phyloP scores from a whole-genome alignment of 2,888 invertebrate genomes.

The Stomorhina lunata region DNA sequence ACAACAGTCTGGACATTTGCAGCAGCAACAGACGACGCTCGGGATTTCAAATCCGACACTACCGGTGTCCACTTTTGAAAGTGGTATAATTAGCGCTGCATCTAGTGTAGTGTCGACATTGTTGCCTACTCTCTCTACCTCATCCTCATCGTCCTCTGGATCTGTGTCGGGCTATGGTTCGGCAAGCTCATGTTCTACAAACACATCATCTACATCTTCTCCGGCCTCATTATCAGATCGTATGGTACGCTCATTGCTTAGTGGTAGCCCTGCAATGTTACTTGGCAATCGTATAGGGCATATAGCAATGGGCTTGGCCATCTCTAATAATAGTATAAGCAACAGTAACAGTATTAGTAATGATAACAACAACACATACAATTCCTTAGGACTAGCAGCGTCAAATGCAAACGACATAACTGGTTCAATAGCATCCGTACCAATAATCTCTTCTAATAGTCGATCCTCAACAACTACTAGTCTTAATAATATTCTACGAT shows the following conservation, averaged over 20 bases:
- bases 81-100: conserved; percentile 19
- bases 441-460: neutral
- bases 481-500: conserved; percentile 40
- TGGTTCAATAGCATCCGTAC: neutral
- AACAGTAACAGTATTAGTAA: conserved; percentile 43
- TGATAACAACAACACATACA: conserved; percentile 44
- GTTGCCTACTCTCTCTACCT: conserved; percentile 54
- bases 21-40: conserved; percentile 31
- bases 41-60: conserved; percentile 30
- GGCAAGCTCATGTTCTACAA: conserved; percentile 68
- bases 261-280: conserved; percentile 71
- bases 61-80: conserved; percentile 47
- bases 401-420: neutral
- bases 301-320: conserved; percentile 73
- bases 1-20: conserved; percentile 38
- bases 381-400: conserved; percentile 20
- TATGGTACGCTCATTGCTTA: conserved; percentile 69
- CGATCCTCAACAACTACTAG: conserved; percentile 45
- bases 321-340: conserved; percentile 45
- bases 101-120: conserved; percentile 43
- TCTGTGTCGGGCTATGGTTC: conserved; percentile 46
- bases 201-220: conserved; percentile 72
- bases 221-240: conserved; percentile 71
- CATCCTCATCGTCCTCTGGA: conserved; percentile 48
- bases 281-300: conserved; percentile 76